A percentile compares a stretch with the other conserved stretches of the same genome.
These are phyloP conservation scores for Cephus pulcher DNA, from an alignment of 2,888 invertebrate genomes.

Conservation along the genomic window DNA sequence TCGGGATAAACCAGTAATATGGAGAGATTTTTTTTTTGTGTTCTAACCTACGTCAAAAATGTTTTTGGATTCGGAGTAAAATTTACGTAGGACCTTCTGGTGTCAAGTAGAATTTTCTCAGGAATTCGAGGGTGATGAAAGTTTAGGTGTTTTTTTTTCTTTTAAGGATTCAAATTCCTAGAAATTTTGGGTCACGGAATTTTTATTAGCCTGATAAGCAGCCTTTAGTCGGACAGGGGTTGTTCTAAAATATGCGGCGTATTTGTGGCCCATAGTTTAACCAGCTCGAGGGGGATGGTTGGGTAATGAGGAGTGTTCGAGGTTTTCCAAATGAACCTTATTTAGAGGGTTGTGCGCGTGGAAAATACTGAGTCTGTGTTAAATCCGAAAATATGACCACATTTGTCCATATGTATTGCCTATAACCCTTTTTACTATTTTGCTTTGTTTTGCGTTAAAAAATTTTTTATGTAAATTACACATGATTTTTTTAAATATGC, in stretches of 20 bases:
- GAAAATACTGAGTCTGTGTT: neutral
- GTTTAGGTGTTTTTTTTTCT: neutral
- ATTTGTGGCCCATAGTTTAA: neutral
- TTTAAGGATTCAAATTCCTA: neutral
- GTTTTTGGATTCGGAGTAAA: too few relatives aligned
- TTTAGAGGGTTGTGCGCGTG: neutral
- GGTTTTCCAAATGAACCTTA: neutral
- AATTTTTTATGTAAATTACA: neutral
- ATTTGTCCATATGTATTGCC: neutral
- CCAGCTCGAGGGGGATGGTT: neutral
- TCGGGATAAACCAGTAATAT: neutral
- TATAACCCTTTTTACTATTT: neutral
- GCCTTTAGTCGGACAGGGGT: neutral
- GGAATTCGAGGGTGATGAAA: too few relatives aligned
- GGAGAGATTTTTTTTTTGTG: too few relatives aligned
- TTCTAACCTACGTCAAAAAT: too few relatives aligned
- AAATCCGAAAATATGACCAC: neutral
- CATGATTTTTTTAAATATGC: neutral
- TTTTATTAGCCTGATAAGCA: neutral
- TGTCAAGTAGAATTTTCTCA: neutral
- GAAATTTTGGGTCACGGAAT: neutral
- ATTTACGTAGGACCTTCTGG: too few relatives aligned
- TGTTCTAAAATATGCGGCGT: neutral
- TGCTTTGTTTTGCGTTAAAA: neutral
- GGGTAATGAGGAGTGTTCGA: neutral